Conservation (phyloP, 2,888 invertebrate genomes). For the Standfussiana lucernea region DNA sequence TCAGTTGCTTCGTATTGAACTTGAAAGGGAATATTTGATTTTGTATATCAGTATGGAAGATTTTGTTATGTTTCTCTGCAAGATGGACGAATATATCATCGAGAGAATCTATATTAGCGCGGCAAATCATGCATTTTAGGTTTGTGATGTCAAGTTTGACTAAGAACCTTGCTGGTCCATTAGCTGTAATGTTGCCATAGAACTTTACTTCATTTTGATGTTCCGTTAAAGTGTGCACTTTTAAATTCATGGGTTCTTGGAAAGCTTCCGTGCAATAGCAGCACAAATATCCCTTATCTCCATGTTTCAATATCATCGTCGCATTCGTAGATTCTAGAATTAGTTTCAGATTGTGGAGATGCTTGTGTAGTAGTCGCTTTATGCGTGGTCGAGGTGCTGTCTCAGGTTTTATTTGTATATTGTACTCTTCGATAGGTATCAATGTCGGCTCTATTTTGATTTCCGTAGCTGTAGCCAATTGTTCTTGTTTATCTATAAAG, state of each 20-base stretch:
- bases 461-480: neutral
- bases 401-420: neutral
- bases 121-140: conserved; percentile 62
- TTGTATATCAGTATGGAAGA: conserved; percentile 58
- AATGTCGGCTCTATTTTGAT: conserved; percentile 14
- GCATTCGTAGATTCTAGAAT: conserved; percentile 48
- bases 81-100: conserved; percentile 58
- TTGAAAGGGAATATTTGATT: conserved; percentile 70
- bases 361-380: conserved; percentile 35
- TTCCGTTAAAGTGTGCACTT: conserved; percentile 71
- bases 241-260: conserved; percentile 73
- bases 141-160: conserved; percentile 51
- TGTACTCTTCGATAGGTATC: neutral
- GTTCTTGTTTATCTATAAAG: conserved; percentile 50
- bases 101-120: conserved; percentile 45
- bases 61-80: conserved; percentile 48
- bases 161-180: conserved; percentile 33
- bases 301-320: conserved; percentile 42
- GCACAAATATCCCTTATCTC: conserved; percentile 75
- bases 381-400: conserved; percentile 15
- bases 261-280: conserved; percentile 73
- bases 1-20: conserved; percentile 53
- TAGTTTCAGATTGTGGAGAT: conserved; percentile 46
- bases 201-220: conserved; percentile 33
- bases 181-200: conserved; percentile 33